phyloP scores from a whole-genome alignment of 2,888 invertebrate genomes.

The Andrena bicolor region DNA sequence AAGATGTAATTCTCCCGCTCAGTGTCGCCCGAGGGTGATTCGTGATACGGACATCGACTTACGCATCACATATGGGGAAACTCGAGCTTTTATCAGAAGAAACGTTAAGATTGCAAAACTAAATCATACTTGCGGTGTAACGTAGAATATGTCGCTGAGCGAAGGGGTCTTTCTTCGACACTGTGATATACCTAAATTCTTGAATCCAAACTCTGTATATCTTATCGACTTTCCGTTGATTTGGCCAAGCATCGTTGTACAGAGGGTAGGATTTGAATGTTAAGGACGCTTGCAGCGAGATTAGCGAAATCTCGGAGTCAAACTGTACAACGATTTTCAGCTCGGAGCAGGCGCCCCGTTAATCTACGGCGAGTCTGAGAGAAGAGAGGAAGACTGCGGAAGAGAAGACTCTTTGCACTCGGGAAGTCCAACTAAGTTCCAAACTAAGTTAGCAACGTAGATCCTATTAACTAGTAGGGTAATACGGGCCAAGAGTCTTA shows the following conservation, averaged over 20 bases:
- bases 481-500: constrained; percentile 77
- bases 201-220: not conserved
- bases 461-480: constrained; percentile 78
- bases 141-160: no score
- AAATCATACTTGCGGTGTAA: no score
- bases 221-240: constrained; percentile 14
- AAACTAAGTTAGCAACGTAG: constrained; percentile 78
- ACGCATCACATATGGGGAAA: no score
- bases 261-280: constrained; percentile 43
- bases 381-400: constrained; percentile 53
- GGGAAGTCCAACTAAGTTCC: constrained; percentile 69
- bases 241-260: constrained; percentile 26
- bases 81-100: no score
- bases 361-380: constrained; percentile 58
- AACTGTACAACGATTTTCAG: constrained; percentile 66
- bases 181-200: no score
- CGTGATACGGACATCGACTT: not conserved
- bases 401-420: constrained; percentile 62
- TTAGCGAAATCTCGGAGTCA: constrained; percentile 67
- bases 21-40: not conserved
- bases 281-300: constrained; percentile 50
- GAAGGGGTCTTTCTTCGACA: no score
- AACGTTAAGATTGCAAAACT: no score
- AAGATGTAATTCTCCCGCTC: not conserved
- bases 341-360: constrained; percentile 55